Base-by-base conservation (phyloP, 2,113 vertebrate species). In the Ammodytes dubius region DNA sequence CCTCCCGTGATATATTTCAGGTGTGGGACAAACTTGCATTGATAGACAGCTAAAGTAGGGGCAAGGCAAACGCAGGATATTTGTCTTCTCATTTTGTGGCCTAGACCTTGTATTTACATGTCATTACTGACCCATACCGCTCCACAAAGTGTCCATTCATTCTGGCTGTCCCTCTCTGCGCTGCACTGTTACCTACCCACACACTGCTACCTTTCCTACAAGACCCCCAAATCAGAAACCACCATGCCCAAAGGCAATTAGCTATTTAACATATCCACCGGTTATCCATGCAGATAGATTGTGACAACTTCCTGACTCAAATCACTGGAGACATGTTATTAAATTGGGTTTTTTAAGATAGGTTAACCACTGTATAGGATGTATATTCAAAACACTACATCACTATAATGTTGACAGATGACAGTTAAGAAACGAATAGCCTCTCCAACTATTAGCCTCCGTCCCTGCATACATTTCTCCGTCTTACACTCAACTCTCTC, bases 1-100 rank as follows among this genome's bases (percentile, higher is more conserved):
- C 66, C 15, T 66, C 57, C 63, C 46, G 64, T 87, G 81, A 87
- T 79, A 54, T 77, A 77, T 84, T 75, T 59, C 68, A 60, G 59
- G 61, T 78, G 47, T 66, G 42, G 70, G 73, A 86, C 81, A 87
- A 81, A 71, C 80, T 40, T 47, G 66, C 81, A 79, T 70, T 94
- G 89, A 95, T 67, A 72, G 91, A 93, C 90, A 84, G 90, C 81
- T 91, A 68, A 87, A 86, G 77, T 71, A 88, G 89, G 72, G 73
- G 85, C 76, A 87, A 80, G 82, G 81, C 83, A 88, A 92, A 91
- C 43, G 80, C 47, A 74, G 85, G 89, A 93, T 94, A 91, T 95
- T 94, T 95, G 88, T 93, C 83, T 86, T 93, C 87, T 92, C 84
- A 91, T 93, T 92, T 95, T 93, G 94, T 88, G 93, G 93, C 89